Conservation (phyloP, 2,888 invertebrate species). For the Tipula confusa region DNA sequence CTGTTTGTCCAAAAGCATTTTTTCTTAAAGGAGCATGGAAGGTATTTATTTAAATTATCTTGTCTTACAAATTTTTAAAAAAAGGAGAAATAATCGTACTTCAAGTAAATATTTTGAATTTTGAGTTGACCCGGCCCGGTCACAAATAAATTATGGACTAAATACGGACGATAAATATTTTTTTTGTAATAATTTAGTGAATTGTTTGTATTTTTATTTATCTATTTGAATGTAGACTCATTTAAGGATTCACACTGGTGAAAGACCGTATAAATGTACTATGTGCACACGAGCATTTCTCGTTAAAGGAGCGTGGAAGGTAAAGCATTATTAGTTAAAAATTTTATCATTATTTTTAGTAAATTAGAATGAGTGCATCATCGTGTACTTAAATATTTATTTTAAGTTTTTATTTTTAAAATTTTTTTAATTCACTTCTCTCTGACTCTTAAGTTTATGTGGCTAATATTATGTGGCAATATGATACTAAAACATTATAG, state of each 20-base stretch:
- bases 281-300: conserved; percentile 12
- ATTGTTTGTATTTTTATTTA: neutral
- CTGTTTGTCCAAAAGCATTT: neutral
- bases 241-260: conserved; percentile 20
- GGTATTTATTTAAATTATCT: neutral
- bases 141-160: neutral
- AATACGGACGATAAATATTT: neutral
- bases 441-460: neutral
- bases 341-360: neutral
- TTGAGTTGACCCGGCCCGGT: neutral
- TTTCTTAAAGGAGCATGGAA: conserved; percentile 9
- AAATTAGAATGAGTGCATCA: neutral
- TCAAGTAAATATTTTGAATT: neutral
- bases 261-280: conserved; percentile 5
- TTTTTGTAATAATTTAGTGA: neutral
- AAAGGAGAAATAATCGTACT: neutral
- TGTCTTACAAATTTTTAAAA: neutral
- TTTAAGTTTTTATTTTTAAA: neutral
- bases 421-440: neutral
- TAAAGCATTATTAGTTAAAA: neutral
- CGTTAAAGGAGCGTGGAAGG: conserved; percentile 15
- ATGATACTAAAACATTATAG: neutral
- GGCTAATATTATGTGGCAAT: neutral
- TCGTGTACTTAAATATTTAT: neutral
- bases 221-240: neutral